phyloP scores from a whole-genome alignment of 1,140 invertebrate genomes.

The Calephelis nemesis region DNA sequence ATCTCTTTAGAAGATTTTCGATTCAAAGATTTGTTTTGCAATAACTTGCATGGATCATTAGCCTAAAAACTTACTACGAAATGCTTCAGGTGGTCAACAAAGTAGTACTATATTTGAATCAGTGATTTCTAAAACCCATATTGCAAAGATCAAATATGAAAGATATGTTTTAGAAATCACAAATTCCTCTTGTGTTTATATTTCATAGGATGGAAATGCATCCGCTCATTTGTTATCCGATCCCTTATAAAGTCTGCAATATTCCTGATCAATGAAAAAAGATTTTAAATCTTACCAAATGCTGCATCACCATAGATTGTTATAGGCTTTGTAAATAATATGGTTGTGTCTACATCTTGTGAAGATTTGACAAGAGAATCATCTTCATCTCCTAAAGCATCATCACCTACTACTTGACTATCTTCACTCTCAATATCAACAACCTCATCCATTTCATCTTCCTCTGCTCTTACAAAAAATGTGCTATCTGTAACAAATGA shows the following conservation, averaged over 20 bases:
- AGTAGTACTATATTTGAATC: too few relatives aligned
- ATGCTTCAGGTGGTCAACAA: too few relatives aligned
- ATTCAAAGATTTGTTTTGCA: too few relatives aligned
- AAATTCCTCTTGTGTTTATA: too few relatives aligned
- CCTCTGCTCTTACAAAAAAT: constrained; percentile 83
- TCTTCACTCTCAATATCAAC: constrained; percentile 87
- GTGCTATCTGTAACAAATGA: constrained; percentile 77
- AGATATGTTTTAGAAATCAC: too few relatives aligned
- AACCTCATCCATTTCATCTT: constrained; percentile 89
- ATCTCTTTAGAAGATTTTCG: not conserved
- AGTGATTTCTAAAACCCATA: too few relatives aligned
- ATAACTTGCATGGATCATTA: too few relatives aligned
- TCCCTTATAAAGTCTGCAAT: not conserved
- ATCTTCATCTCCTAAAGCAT: constrained; percentile 81
- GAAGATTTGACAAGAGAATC: constrained; percentile 89
- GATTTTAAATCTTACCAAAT: constrained; percentile 74
- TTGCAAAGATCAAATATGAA: too few relatives aligned
- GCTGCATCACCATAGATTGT: constrained; percentile 78
- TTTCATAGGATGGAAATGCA: not conserved
- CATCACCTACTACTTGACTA: constrained; percentile 82
- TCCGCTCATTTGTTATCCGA: too few relatives aligned
- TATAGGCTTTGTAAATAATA: constrained; percentile 94
- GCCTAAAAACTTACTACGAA: too few relatives aligned
- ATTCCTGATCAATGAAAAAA: not conserved
- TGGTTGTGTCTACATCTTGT: constrained; percentile 93